phyloP scores from a whole-genome alignment of 2,797 vertebrate genomes.

The Tangara arthus region DNA sequence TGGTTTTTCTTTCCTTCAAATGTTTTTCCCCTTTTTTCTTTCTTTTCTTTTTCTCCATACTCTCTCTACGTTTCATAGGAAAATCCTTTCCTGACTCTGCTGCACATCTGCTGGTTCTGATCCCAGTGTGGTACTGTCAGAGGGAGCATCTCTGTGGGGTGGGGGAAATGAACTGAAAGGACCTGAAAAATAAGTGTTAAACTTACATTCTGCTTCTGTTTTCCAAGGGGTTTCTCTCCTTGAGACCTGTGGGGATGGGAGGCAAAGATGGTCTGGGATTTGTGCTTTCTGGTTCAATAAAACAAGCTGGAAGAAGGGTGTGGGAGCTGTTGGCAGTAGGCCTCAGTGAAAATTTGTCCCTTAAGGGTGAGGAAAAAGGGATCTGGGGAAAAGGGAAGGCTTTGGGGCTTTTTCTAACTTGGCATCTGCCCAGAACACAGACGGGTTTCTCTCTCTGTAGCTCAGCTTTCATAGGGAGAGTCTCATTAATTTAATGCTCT shows the following conservation, averaged over 20 bases:
- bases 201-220: conserved; percentile 58
- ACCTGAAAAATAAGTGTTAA: conserved; percentile 14
- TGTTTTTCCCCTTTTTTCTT: background rate
- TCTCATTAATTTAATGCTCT: background rate
- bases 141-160: conserved; percentile 17
- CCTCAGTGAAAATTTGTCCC: background rate
- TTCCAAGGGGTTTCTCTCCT: conserved; percentile 22
- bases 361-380: background rate
- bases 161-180: conserved; percentile 4
- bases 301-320: background rate
- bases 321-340: background rate
- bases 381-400: conserved; percentile 8
- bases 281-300: background rate
- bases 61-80: background rate
- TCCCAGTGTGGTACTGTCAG: conserved; percentile 44
- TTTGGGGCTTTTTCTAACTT: conserved; percentile 14
- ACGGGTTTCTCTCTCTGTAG: conserved; percentile 36
- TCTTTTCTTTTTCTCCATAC: background rate
- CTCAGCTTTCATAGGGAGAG: conserved; percentile 32
- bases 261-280: background rate
- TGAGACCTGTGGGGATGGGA: background rate
- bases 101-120: conserved; percentile 52
- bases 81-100: conserved; percentile 32
- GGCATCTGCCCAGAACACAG: background rate
- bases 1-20: conserved; percentile 1